Evolutionary conservation across 2,113 vertebrate genomes (phyloP).

Genomic region (Amazona vittata): DNA sequence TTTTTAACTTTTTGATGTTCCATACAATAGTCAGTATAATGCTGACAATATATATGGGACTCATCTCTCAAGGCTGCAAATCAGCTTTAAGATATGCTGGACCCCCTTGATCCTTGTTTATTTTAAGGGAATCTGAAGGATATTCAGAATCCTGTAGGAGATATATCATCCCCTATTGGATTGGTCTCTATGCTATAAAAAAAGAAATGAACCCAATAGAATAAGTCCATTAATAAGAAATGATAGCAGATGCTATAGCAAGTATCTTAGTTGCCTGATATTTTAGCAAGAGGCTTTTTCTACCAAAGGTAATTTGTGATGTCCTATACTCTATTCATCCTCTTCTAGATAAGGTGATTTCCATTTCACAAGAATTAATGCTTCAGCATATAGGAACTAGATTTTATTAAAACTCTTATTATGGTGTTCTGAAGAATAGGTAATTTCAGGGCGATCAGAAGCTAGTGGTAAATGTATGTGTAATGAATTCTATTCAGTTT

Average conservation of each 20-base stretch:
- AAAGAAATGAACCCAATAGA: background rate
- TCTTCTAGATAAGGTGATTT: constrained; percentile 15
- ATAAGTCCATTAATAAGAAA: background rate
- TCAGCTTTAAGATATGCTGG: background rate
- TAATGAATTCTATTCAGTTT: constrained; percentile 34
- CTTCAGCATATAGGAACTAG: background rate
- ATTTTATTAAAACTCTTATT: constrained; percentile 10
- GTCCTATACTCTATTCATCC: background rate
- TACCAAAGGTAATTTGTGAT: background rate
- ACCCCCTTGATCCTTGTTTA: background rate
- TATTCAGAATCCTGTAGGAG: background rate
- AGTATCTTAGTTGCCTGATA: background rate
- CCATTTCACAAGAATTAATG: constrained; percentile 23
- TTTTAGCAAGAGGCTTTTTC: constrained; percentile 1
- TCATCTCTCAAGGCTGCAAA: background rate
- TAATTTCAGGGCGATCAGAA: constrained; percentile 35
- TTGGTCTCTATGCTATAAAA: background rate
- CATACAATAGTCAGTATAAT: background rate
- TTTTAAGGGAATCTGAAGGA: background rate
- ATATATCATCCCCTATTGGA: background rate
- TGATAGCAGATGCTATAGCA: background rate
- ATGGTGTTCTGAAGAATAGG: constrained; percentile 5
- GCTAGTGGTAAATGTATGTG: background rate
- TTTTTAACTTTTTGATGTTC: background rate
- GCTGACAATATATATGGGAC: background rate